phyloP scores from a whole-genome alignment of 2,888 invertebrate species.

The Amphipoea oculea region DNA sequence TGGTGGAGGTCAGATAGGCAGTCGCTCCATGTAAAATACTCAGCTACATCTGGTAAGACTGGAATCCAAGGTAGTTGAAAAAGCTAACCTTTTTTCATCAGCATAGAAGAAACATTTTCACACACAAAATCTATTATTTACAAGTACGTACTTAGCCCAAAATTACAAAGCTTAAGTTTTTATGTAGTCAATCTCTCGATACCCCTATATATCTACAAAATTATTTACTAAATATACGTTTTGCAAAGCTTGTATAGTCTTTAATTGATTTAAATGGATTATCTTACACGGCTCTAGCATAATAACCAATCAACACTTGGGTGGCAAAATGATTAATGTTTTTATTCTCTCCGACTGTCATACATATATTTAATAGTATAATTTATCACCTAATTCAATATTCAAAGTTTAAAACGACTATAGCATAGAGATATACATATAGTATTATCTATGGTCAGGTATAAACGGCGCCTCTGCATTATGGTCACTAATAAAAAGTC shows the following conservation, averaged over 20 bases:
- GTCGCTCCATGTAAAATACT: not conserved
- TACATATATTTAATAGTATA: slow-evolving; percentile 13
- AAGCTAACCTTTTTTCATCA: no score
- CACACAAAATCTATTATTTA: slow-evolving; percentile 3
- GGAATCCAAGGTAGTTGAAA: not conserved
- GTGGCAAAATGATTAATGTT: slow-evolving; percentile 26
- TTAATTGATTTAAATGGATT: slow-evolving; percentile 36
- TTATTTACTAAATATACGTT: not conserved
- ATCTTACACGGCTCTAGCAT: slow-evolving; percentile 7
- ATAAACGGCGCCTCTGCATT: not conserved
- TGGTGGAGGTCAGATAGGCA: not conserved
- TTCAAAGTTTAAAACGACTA: not conserved
- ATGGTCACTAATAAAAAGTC: slow-evolving; percentile 2
- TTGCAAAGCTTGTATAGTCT: slow-evolving; percentile 1
- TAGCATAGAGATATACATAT: not conserved
- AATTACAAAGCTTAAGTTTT: not conserved
- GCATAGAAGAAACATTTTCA: not conserved
- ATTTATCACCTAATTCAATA: slow-evolving; percentile 29
- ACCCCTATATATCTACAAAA: no score
- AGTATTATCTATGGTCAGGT: slow-evolving; percentile 38
- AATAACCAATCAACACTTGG: slow-evolving; percentile 44
- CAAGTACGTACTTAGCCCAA: not conserved
- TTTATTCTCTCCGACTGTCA: slow-evolving; percentile 15
- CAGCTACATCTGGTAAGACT: not conserved
- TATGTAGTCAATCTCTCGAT: no score